Conservation (phyloP, 2,113 vertebrate species). For the Cochlearius cochlearius region DNA sequence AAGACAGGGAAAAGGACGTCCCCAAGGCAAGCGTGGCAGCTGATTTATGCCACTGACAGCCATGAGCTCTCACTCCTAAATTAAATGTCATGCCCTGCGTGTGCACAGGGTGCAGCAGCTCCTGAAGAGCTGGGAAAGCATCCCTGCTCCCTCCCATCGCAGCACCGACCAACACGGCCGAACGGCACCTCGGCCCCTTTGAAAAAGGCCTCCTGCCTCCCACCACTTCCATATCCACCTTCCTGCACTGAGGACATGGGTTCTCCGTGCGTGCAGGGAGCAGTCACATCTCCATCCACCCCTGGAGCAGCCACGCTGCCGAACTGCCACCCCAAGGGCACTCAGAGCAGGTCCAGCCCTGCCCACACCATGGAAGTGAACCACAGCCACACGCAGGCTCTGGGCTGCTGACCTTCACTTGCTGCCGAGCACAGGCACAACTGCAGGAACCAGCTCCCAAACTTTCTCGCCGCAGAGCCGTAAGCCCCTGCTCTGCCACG, state of each 20-base stretch:
- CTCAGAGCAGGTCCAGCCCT: neutral
- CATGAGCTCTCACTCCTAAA: neutral
- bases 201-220: neutral
- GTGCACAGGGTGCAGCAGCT: neutral
- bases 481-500: neutral
- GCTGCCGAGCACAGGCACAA: neutral
- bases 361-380: neutral
- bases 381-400: neutral
- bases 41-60: neutral
- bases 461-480: neutral
- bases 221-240: neutral
- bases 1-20: neutral
- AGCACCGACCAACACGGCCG: fast-evolving
- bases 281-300: neutral
- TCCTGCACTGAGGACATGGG: neutral
- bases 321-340: too few relatives aligned
- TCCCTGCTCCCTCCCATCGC: neutral
- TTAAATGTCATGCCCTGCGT: neutral
- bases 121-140: neutral
- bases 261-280: neutral
- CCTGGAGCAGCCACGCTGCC: neutral
- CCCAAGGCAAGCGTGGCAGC: neutral
- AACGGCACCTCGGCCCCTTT: neutral
- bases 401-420: neutral
- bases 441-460: neutral